phyloP scores from a whole-genome alignment of 2,888 invertebrate genomes.

The Nomada ruficornis region DNA sequence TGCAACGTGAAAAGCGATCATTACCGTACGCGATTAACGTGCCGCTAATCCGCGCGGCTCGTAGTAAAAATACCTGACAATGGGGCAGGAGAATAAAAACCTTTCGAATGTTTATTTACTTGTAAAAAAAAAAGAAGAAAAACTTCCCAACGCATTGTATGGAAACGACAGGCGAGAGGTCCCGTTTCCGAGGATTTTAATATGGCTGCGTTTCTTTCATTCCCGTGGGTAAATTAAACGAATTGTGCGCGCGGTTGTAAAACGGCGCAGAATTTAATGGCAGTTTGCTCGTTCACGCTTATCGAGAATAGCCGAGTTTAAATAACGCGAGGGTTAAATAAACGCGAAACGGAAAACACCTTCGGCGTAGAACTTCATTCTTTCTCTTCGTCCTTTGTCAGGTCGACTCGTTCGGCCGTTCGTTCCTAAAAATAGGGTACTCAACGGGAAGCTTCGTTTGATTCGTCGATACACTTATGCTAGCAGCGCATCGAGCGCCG shows the following conservation, averaged over 20 bases:
- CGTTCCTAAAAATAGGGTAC: not conserved
- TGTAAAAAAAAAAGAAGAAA: not conserved
- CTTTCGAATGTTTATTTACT: not conserved
- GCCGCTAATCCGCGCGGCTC: not conserved
- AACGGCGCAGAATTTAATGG: conserved; percentile 33
- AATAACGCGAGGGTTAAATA: not conserved
- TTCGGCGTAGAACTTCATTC: not conserved
- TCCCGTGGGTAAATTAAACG: conserved; percentile 18
- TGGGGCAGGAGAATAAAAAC: not conserved
- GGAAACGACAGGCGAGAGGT: not conserved
- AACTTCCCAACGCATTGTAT: not conserved
- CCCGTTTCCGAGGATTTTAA: conserved; percentile 18
- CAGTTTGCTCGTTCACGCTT: conserved; percentile 5
- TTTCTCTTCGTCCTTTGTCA: not conserved
- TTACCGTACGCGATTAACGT: conserved; percentile 25
- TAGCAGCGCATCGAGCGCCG: too few species aligned
- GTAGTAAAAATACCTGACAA: not conserved
- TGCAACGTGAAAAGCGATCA: not conserved
- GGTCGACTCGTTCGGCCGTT: not conserved
- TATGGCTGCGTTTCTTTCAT: conserved; percentile 16
- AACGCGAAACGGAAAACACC: not conserved
- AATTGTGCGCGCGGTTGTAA: not conserved
- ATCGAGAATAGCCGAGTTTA: conserved; percentile 11
- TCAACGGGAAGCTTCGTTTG: too few species aligned
- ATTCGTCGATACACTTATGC: too few species aligned